Conservation (phyloP, 2,888 invertebrate species). For the Hipparchia sbordonii region DNA sequence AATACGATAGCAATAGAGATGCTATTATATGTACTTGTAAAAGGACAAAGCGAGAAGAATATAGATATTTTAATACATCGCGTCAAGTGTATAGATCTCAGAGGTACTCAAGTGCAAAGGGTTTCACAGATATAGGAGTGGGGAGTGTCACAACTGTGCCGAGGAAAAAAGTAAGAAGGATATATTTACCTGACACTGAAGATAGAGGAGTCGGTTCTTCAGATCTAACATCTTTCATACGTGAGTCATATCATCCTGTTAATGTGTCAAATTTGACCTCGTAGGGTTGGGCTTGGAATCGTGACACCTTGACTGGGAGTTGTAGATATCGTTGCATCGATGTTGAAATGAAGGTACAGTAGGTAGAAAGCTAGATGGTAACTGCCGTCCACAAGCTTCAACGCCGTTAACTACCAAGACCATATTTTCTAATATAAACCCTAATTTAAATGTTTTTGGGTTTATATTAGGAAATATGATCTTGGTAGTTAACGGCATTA, state of each 20-base stretch:
- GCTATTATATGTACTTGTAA: conserved; percentile 42
- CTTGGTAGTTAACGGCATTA: too few species aligned
- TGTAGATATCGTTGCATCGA: too few species aligned
- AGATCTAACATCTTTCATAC: conserved; percentile 20
- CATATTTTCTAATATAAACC: too few species aligned
- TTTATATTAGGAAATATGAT: too few species aligned
- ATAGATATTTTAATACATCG: conserved; percentile 28
- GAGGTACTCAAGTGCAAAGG: conserved; percentile 43
- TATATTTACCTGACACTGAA: conserved; percentile 63
- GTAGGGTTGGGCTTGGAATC: too few species aligned
- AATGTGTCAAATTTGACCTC: neutral
- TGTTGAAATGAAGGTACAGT: too few species aligned
- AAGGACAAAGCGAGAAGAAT: conserved; percentile 31
- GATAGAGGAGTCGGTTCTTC: conserved; percentile 57
- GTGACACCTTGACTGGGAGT: too few species aligned
- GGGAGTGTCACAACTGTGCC: conserved; percentile 57
- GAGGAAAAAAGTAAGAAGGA: conserved; percentile 54
- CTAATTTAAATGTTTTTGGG: too few species aligned
- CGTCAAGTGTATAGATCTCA: conserved; percentile 40
- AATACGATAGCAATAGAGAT: conserved; percentile 51
- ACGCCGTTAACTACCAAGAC: too few species aligned
- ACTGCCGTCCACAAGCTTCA: too few species aligned
- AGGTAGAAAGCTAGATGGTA: too few species aligned
- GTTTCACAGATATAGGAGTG: conserved; percentile 58
- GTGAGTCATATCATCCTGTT: neutral